These are phyloP conservation scores for Apodemus sylvaticus DNA, from an alignment of 2,113 vertebrate genomes.

Conservation along the genomic window DNA sequence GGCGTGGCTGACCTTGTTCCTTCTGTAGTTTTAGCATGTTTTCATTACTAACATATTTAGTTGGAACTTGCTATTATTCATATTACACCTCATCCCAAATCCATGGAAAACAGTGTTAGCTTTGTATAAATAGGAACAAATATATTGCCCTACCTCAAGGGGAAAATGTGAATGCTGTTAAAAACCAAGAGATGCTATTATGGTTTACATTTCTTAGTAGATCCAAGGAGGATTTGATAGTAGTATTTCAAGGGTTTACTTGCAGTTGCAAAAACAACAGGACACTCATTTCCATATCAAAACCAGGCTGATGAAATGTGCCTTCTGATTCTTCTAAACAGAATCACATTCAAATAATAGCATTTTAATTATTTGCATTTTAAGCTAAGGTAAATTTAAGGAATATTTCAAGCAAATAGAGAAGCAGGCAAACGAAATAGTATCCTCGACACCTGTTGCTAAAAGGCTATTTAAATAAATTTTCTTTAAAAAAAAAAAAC, in stretches of 20 bases:
- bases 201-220: not conserved
- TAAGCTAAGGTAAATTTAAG: slow-evolving; percentile 39
- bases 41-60: not conserved
- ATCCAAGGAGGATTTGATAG: not conserved
- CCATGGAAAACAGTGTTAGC: not conserved
- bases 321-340: slow-evolving; percentile 7
- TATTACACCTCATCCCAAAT: not conserved
- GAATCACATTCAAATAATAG: slow-evolving; percentile 48
- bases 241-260: not conserved
- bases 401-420: slow-evolving; percentile 49
- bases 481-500: not conserved
- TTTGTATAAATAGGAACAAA: not conserved
- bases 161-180: not conserved
- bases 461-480: slow-evolving; percentile 19
- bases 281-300: slow-evolving; percentile 19
- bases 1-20: not conserved
- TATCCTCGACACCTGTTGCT: not conserved
- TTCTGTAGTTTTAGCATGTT: not conserved
- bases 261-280: not conserved
- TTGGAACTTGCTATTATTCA: not conserved
- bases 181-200: not conserved
- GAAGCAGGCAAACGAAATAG: not conserved
- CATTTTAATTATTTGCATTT: slow-evolving; percentile 62
- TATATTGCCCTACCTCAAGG: not conserved
- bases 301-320: not conserved